Evolutionary conservation across 2,113 vertebrate genomes (phyloP), one percentile per base, ranked within the genome.

Genomic region (Nothobranchius kuhntae): DNA sequence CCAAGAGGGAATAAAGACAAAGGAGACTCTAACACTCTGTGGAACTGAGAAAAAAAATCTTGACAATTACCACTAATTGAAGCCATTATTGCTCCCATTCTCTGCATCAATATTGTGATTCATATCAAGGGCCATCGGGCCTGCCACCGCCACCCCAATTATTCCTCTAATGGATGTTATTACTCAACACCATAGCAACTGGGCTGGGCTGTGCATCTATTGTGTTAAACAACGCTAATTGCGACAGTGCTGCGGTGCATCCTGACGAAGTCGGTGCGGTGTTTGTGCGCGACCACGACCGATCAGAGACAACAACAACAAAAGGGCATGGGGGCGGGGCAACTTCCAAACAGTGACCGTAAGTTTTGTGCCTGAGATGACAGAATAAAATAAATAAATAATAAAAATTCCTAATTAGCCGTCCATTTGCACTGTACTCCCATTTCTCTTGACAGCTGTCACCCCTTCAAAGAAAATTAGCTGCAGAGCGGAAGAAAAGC

Each of bases 91-190:
- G 86, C 82, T 87, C 79, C 80, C 62, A 85, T 90, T 84, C 82
- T 82, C 75, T 74, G 47, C 89, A 87, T 92, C 90, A 92, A 89
- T 91, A 90, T 91, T 90, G 87, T 91, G 91, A 93, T 91, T 92
- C 86, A 91, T 91, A 91, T 91, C 85, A 51, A 69, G 65, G 83
- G 79, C 61, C 86, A 89, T 88, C 82, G 77, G 78, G 65, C 71
- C 74, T 79, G 87, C 79, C 87, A 87, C 78, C 50, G 48, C 78
- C 76, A 77, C 88, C 80, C 79, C 85, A 88, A 91, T 92, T 91
- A 92, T 89, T 89, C 87, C 89, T 87, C 81, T 92, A 92, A 93
- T 90, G 83, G 88, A 87, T 86, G 84, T 89, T 89, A 93, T 93
- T 92, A 92, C 79, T 91, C 89, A 90, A 86, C 81, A 75, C 85